A percentile compares a stretch with the other conserved stretches of the same genome.
Evolutionary conservation across 2,113 vertebrate genomes (phyloP).

Genomic region (Entelurus aequoreus): DNA sequence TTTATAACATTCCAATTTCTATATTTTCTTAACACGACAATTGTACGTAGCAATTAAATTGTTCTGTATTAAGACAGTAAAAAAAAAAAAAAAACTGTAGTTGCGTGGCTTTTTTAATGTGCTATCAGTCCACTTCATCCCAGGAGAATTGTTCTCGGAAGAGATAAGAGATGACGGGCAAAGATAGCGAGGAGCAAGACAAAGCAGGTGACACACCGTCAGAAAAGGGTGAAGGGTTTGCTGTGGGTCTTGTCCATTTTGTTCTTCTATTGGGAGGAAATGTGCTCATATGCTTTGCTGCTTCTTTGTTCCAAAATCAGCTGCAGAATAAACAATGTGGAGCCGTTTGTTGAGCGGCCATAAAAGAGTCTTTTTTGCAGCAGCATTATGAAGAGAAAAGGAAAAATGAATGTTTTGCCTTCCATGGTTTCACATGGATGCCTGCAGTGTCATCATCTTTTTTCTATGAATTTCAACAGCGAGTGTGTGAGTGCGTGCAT

Average conservation of each 20-base stretch:
- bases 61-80: background rate
- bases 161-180: conserved; percentile 43
- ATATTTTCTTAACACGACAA: too few relatives aligned
- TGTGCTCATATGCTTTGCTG: too few relatives aligned
- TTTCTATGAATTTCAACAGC: conserved; percentile 48
- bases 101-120: conserved; percentile 11
- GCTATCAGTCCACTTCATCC: conserved; percentile 25
- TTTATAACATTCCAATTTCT: too few relatives aligned
- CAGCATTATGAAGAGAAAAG: background rate
- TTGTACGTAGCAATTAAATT: background rate
- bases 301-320: conserved; percentile 18
- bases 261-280: background rate
- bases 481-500: conserved; percentile 32
- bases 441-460: conserved; percentile 3
- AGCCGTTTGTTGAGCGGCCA: background rate
- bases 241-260: conserved; percentile 16
- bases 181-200: conserved; percentile 31
- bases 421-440: conserved; percentile 8
- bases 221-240: conserved; percentile 2
- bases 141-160: conserved; percentile 28
- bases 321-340: conserved; percentile 41
- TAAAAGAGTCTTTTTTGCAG: background rate
- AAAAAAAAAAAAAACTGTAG: background rate
- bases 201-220: conserved; percentile 20
- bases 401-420: conserved; percentile 23